Conservation (phyloP, 2,888 invertebrate genomes). For the Synergus itoensis region DNA sequence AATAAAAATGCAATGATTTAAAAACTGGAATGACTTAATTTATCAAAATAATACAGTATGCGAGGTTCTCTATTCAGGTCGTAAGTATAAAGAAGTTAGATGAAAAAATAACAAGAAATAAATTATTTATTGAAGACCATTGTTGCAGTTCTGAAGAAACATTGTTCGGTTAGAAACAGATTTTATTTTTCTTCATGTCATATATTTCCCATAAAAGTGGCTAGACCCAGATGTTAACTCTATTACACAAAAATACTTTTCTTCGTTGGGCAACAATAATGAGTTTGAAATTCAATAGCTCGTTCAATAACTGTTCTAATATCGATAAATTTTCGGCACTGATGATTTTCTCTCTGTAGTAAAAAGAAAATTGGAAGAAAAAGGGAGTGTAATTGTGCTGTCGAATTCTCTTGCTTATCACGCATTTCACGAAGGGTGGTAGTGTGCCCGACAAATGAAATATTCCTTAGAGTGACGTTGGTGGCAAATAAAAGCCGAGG, state of each 20-base stretch:
- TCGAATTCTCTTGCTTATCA: conserved; percentile 40
- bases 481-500: conserved; percentile 42
- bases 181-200: neutral
- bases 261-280: neutral
- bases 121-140: no score
- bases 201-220: neutral
- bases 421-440: conserved; percentile 33
- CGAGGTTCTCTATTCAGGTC: no score
- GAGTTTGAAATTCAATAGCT: neutral
- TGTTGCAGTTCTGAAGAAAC: no score
- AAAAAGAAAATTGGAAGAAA: conserved; percentile 21
- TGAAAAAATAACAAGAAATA: no score
- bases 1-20: no score
- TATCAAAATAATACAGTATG: no score
- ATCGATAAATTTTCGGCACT: neutral
- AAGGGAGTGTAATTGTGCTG: conserved; percentile 35
- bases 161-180: no score
- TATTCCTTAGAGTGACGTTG: conserved; percentile 41
- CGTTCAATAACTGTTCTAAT: neutral
- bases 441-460: conserved; percentile 37
- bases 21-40: no score
- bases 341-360: conserved; percentile 5
- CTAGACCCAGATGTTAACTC: neutral
- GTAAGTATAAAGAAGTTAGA: no score
- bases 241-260: neutral